Base-by-base conservation (phyloP, 30 jellyfish, hydroid and myxozoan species). In the Hydractinia symbiolongicarpus region DNA sequence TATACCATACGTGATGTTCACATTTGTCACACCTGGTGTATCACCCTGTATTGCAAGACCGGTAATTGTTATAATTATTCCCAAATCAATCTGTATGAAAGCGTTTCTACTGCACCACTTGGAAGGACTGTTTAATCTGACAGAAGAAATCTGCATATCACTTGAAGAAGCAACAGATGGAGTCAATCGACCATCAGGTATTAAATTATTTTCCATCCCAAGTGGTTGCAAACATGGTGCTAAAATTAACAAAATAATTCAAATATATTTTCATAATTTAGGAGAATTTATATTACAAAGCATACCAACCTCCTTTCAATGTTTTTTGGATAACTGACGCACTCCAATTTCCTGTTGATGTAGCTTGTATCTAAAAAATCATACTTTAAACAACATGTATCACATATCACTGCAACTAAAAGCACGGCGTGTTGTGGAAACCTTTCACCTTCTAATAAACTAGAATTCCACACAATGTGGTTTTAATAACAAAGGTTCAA, bases 231-330 rank as follows among this genome's bases (percentile, higher is more conserved):
- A 6, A 13, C 74, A 64, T 0, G 74, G 9, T 7, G 4, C 74
- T 64, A 4, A 7, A 64, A 9, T n/a, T 13, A 64, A 30, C 44
- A 30, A 30, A 30, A 2, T 30, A 30, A 30, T 30, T 30, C 2
- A 30, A 30, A n/a, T 1, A 2, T 30, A 30, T 30, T 30, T 30
- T 30, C 44, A 30, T 30, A 30, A 30, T 30, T 1, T 0, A 30
- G 2, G 44, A 30, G 44, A 30, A 30, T 30, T 30, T 30, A 30
- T 30, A 30, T 30, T 30, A 2, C 44, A 30, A 30, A 30, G 2
- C 1, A 30, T 30, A 30, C 55, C 1, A 10, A 77, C 85, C 58
- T 77, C 85, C 85, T 77, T 77, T 79, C 5, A 77, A 49, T 17
- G 85, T 77, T 54, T 20, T 16, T 6, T 5, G 16, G 15, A 53